These are phyloP conservation scores for Hylaeus volcanicus DNA, from an alignment of 1,140 invertebrate genomes.

Conservation along the genomic window DNA sequence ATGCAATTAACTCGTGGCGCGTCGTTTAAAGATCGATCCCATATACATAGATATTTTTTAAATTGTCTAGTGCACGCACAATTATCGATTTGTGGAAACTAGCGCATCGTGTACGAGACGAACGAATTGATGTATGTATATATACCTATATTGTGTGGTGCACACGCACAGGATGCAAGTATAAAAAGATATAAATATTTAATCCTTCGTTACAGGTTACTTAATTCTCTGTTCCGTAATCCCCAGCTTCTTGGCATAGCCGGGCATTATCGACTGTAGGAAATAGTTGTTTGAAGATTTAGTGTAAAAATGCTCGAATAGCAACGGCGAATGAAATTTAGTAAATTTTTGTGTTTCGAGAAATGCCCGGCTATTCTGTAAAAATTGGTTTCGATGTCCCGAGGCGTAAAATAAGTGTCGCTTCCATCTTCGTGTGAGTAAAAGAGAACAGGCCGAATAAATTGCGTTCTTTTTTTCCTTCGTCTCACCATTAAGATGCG, in stretches of 20 bases:
- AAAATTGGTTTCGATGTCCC: background rate
- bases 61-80: constrained; percentile 30
- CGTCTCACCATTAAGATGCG: constrained; percentile 5
- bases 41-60: background rate
- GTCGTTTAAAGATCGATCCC: constrained; percentile 15
- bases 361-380: background rate
- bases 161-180: background rate
- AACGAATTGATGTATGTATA: constrained; percentile 5
- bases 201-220: background rate
- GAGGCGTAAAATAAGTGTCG: background rate
- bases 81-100: constrained; percentile 34
- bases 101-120: constrained; percentile 6
- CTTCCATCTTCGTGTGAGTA: background rate
- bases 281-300: background rate
- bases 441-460: background rate
- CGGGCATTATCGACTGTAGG: background rate
- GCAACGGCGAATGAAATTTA: too few species aligned
- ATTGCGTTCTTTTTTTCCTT: constrained; percentile 17
- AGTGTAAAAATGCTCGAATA: background rate
- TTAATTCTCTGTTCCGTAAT: background rate
- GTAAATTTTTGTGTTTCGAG: background rate
- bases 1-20: background rate
- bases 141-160: background rate
- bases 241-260: background rate
- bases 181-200: background rate